Percentiles rank a stretch among this genome's conserved stretches.
These are phyloP conservation scores for Plotosus lineatus DNA, from an alignment of 2,113 vertebrate genomes.

Conservation along the genomic window DNA sequence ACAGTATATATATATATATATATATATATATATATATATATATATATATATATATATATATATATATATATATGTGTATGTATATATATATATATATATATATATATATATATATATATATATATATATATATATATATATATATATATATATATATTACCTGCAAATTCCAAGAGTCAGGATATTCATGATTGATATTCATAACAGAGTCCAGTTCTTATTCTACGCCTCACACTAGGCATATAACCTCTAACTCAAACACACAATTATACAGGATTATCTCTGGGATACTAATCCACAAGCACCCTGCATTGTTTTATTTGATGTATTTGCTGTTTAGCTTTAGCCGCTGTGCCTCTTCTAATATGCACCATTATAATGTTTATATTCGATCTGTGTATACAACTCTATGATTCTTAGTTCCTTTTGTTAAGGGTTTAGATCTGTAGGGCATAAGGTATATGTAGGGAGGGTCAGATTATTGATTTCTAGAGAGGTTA, in stretches of 20 bases:
- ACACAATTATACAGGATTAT: slow-evolving; percentile 2
- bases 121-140: background rate
- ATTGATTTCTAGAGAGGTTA: slow-evolving; percentile 64
- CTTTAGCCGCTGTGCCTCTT: background rate
- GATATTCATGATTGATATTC: background rate
- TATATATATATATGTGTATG: too few relatives aligned
- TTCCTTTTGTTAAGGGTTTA: slow-evolving; percentile 9
- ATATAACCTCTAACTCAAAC: slow-evolving; percentile 19
- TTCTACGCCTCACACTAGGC: background rate
- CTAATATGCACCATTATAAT: background rate
- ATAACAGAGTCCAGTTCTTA: background rate
- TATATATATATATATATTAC: background rate
- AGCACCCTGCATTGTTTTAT: background rate
- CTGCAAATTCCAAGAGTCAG: background rate
- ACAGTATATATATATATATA: too few relatives aligned
- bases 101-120: background rate
- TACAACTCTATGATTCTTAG: slow-evolving; percentile 15
- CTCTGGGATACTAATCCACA: background rate
- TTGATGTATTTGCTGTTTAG: background rate
- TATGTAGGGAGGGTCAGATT: slow-evolving; percentile 52
- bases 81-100: background rate
- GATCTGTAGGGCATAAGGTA: slow-evolving; percentile 27
- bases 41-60: too few relatives aligned
- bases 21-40: too few relatives aligned
- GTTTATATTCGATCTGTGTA: background rate